Percentiles rank a stretch among this genome's conserved stretches.
These are phyloP conservation scores for Hypercompe scribonia DNA, from an alignment of 2,888 invertebrate genomes.

Conservation along the genomic window DNA sequence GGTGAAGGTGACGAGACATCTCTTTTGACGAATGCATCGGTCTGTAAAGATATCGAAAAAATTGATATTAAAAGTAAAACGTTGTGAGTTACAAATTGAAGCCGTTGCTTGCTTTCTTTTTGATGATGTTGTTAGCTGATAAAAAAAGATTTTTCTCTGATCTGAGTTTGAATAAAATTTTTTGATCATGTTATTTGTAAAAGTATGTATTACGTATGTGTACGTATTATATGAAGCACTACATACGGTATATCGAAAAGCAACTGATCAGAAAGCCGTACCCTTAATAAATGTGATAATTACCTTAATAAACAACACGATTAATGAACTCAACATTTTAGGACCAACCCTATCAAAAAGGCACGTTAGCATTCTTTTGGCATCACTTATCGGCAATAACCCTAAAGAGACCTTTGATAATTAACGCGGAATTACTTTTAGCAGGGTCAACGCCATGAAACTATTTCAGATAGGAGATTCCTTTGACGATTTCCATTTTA, in stretches of 20 bases:
- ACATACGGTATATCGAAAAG: neutral
- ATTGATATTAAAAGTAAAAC: neutral
- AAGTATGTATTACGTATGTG: neutral
- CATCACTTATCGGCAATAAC: slow-evolving; percentile 15
- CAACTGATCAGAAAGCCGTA: neutral
- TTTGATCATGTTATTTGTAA: no score
- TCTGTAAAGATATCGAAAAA: slow-evolving; percentile 40
- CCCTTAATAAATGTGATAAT: neutral
- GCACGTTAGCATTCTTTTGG: slow-evolving; percentile 12
- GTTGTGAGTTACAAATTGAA: neutral
- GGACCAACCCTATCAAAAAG: neutral
- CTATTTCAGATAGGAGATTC: slow-evolving; percentile 27
- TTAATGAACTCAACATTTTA: neutral
- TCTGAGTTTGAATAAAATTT: no score
- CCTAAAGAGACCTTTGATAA: slow-evolving; percentile 17
- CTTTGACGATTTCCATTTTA: slow-evolving; percentile 40
- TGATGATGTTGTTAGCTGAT: no score
- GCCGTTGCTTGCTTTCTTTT: neutral
- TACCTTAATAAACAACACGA: neutral
- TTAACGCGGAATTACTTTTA: slow-evolving; percentile 18
- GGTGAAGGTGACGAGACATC: slow-evolving; percentile 49
- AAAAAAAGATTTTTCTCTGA: no score
- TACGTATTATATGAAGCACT: neutral
- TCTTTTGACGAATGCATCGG: slow-evolving; percentile 59
- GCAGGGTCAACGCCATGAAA: slow-evolving; percentile 16